Evolutionary conservation across 2,888 invertebrate species (phyloP).

Genomic region (Scaptomyza reducta): DNA sequence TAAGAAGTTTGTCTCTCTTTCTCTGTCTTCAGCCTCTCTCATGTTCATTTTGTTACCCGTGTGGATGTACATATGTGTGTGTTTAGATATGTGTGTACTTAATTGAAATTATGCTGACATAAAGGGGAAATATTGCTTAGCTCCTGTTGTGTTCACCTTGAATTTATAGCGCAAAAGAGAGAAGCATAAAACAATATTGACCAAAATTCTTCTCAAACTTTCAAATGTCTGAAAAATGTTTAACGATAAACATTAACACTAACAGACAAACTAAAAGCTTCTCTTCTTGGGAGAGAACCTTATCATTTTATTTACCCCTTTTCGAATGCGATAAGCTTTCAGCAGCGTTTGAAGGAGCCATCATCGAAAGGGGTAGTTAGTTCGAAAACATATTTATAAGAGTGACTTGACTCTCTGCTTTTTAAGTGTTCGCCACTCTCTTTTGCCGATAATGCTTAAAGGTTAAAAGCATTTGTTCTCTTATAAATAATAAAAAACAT

Average conservation of each 20-base stretch:
- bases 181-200: constrained; percentile 10
- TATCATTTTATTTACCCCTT: constrained; percentile 2
- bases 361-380: constrained; percentile 17
- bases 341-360: not conserved
- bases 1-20: constrained; percentile 41
- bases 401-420: constrained; percentile 6
- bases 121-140: constrained; percentile 16
- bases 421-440: not conserved
- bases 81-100: not conserved
- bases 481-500: not conserved
- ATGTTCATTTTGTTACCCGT: not conserved
- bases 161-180: not conserved
- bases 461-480: constrained; percentile 16
- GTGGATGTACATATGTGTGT: not conserved
- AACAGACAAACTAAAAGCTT: not conserved
- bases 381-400: too few species aligned
- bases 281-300: not conserved
- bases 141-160: not conserved
- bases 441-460: not conserved
- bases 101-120: constrained; percentile 11
- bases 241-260: not conserved
- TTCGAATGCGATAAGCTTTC: constrained; percentile 12
- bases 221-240: constrained; percentile 13
- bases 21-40: constrained; percentile 12
- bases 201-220: not conserved